Percentiles rank a stretch among this genome's conserved stretches.
These are phyloP conservation scores for Alosa alosa DNA, from an alignment of 2,113 vertebrate genomes.

Conservation along the genomic window DNA sequence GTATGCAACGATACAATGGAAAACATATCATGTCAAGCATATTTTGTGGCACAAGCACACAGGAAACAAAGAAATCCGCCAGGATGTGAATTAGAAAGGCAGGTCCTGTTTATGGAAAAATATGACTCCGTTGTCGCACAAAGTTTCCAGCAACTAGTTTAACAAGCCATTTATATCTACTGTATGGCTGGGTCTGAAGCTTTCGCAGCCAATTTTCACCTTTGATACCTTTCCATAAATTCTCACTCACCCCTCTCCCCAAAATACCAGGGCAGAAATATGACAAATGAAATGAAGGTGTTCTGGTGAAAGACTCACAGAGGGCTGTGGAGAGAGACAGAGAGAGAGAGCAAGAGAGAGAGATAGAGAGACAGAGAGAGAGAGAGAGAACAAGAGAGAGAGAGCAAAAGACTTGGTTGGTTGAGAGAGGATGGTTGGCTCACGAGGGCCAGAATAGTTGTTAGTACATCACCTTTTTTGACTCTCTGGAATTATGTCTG, in stretches of 20 bases:
- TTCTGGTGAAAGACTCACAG: background rate
- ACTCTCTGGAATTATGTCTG: background rate
- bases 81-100: background rate
- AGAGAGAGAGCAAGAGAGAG: background rate
- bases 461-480: background rate
- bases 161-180: background rate
- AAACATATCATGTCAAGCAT: background rate
- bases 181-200: background rate
- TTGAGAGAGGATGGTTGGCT: background rate
- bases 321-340: too few species aligned
- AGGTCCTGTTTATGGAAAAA: background rate
- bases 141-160: constrained; percentile 14
- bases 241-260: constrained; percentile 2
- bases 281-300: constrained; percentile 19
- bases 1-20: background rate
- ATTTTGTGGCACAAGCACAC: background rate
- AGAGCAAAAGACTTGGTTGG: too few species aligned
- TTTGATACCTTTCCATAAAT: constrained; percentile 38
- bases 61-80: background rate
- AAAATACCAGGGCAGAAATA: constrained; percentile 39
- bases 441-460: background rate
- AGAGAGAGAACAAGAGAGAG: background rate
- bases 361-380: background rate
- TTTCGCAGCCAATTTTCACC: constrained; percentile 54
- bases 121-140: constrained; percentile 51